phyloP scores from a whole-genome alignment of 2,113 vertebrate species.

The Labeo catla region DNA sequence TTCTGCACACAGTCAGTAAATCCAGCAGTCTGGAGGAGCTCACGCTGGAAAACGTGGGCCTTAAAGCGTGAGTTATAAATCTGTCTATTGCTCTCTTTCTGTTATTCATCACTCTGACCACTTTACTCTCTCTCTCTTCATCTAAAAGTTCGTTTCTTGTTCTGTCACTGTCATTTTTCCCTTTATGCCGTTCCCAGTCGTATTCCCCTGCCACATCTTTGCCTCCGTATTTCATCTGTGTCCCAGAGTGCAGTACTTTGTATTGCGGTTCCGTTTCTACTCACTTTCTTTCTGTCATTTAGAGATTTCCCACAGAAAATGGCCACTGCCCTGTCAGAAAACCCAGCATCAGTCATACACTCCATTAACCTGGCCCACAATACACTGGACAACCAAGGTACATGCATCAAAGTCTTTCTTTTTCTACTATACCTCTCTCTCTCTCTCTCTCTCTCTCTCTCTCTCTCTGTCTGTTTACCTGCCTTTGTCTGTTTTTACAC shows the following conservation, averaged over 20 bases:
- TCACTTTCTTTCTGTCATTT: slow-evolving; percentile 46
- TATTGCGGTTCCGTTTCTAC: slow-evolving; percentile 1
- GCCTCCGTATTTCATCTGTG: slow-evolving; percentile 56
- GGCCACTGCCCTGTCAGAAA: slow-evolving; percentile 85
- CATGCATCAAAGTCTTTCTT: slow-evolving; percentile 16
- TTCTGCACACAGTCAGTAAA: slow-evolving; percentile 88
- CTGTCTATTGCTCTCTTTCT: slow-evolving; percentile 10
- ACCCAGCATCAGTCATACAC: slow-evolving; percentile 85
- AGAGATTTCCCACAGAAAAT: slow-evolving; percentile 92
- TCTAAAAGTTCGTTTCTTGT: slow-evolving; percentile 12
- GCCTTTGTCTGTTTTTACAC: slow-evolving; percentile 38
- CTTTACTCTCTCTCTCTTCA: not conserved
- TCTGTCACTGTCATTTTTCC: slow-evolving; percentile 31
- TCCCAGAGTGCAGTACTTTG: slow-evolving; percentile 14
- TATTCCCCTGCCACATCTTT: slow-evolving; percentile 31
- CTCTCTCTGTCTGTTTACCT: slow-evolving; percentile 50
- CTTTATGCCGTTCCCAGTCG: slow-evolving; percentile 33
- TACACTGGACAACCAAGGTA: slow-evolving; percentile 91
- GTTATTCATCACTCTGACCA: not conserved
- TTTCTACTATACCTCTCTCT: not conserved
- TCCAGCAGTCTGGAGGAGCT: slow-evolving; percentile 91
- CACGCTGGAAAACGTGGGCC: slow-evolving; percentile 87
- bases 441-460: slow-evolving; percentile 35
- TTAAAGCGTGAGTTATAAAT: slow-evolving; percentile 83
- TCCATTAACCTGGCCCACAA: slow-evolving; percentile 89